Evolutionary conservation across 1,140 invertebrate genomes (phyloP), one percentile per base, ranked within the genome.

Genomic region (Mya arenaria): DNA sequence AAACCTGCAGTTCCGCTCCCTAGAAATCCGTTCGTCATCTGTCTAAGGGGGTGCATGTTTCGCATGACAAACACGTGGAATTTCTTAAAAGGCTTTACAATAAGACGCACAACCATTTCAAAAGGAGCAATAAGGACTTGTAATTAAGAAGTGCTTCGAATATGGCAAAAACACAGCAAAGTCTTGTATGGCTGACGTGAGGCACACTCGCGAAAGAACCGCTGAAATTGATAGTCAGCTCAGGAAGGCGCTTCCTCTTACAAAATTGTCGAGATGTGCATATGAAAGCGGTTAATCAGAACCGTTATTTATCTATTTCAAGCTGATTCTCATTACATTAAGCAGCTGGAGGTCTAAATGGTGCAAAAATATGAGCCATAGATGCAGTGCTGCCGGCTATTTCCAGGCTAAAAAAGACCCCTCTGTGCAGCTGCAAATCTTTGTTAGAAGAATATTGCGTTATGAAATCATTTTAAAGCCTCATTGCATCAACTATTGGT

Each of bases 271-370:
- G 8, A 52, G 25, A n/a, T 52, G 17, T 52, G 48, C 48, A 52
- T 52, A 52, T 52, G 48, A 23, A 52, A 1, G 25, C 48, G 48
- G 25, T 23, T 41, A 75, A 75, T 62, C 55, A 63, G 58, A 60
- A 19, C 56, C 73, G 37, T 65, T 75, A 63, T 63, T 75, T 75
- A 75, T 75, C 73, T 75, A 75, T 75, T 41, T 37, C 58, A 63
- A 58, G 44, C 73, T 36, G 58, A 75, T 75, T 44, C 41, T 65
- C 73, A 19, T 75, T 60, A 75, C 62, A 28, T 41, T 32, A 60
- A 23, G 37, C 73, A 75, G 73, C 73, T 75, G 73, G 55, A 52
- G 73, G 41, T 37, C 36, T 63, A 30, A 75, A 75, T 56, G 36
- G 73, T 75, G 73, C 55, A 75, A 75, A 60, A 58, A 75, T 63